Percentiles rank a stretch among this genome's conserved stretches.
Evolutionary conservation across 2,797 vertebrate genomes (phyloP).

Genomic region (Fringilla coelebs): DNA sequence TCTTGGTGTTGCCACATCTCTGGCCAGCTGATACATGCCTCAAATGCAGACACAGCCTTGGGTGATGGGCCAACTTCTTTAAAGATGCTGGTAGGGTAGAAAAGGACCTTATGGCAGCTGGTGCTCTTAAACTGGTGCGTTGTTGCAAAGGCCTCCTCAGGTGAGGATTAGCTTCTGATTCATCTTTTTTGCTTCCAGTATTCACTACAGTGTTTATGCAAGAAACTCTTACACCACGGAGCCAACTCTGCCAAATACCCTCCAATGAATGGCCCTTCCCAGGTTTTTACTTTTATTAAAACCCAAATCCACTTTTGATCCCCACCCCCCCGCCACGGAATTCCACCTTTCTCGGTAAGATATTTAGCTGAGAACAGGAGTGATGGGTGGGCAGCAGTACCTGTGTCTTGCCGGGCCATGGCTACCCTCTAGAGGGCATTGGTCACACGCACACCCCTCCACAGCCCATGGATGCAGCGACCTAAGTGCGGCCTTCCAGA

Average conservation of each 20-base stretch:
- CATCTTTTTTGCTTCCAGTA: neutral
- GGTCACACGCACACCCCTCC: neutral
- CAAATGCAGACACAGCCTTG: neutral
- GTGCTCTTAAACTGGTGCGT: neutral
- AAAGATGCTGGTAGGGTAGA: neutral
- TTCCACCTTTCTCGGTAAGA: neutral
- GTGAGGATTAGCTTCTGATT: neutral
- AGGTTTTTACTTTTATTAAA: neutral
- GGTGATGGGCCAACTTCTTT: neutral
- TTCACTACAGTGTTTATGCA: neutral
- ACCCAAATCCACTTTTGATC: neutral
- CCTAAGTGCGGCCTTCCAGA: neutral
- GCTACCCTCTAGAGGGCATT: neutral
- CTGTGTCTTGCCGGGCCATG: neutral
- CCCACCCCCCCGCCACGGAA: no score
- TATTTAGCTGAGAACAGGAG: neutral
- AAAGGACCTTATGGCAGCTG: neutral
- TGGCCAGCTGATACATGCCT: neutral
- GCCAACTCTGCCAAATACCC: neutral
- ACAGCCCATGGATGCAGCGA: neutral
- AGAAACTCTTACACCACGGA: accelerated
- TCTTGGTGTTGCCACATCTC: neutral
- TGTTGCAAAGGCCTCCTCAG: neutral
- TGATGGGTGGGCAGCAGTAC: neutral
- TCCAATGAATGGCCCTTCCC: neutral